phyloP scores from a whole-genome alignment of 2,888 invertebrate genomes.

The Cataglyphis rosenhaueri region DNA sequence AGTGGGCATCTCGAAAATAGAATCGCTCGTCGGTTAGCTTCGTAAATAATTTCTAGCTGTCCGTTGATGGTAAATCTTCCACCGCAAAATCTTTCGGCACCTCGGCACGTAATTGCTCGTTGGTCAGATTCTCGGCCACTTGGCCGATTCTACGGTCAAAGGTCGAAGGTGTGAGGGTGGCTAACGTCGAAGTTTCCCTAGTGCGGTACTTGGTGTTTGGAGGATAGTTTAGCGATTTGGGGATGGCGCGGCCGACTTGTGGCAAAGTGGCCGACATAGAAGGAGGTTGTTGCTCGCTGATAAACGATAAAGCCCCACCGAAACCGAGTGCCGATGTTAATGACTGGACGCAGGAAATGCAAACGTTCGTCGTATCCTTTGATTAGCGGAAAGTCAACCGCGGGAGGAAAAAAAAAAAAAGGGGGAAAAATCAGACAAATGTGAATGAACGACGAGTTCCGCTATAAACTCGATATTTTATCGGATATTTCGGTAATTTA shows the following conservation, averaged over 20 bases:
- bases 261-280: slow-evolving; percentile 73
- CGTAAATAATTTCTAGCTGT: slow-evolving; percentile 51
- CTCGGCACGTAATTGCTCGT: slow-evolving; percentile 79
- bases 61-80: slow-evolving; percentile 54
- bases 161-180: slow-evolving; percentile 71
- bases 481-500: slow-evolving; percentile 9
- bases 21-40: slow-evolving; percentile 30
- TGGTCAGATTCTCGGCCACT: slow-evolving; percentile 82
- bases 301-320: slow-evolving; percentile 60
- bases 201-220: slow-evolving; percentile 80
- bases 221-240: slow-evolving; percentile 80
- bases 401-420: slow-evolving; percentile 7
- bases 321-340: slow-evolving; percentile 54
- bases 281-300: slow-evolving; percentile 63
- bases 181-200: slow-evolving; percentile 75
- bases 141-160: slow-evolving; percentile 79
- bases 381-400: slow-evolving; percentile 50
- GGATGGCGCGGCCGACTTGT: slow-evolving; percentile 78
- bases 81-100: slow-evolving; percentile 70
- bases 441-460: slow-evolving; percentile 41
- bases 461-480: slow-evolving; percentile 11
- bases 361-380: slow-evolving; percentile 55
- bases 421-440: slow-evolving; percentile 27
- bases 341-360: slow-evolving; percentile 59
- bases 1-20: slow-evolving; percentile 50